Evolutionary conservation across 2,888 invertebrate species (phyloP).

Genomic region (Hypsopygia costalis): DNA sequence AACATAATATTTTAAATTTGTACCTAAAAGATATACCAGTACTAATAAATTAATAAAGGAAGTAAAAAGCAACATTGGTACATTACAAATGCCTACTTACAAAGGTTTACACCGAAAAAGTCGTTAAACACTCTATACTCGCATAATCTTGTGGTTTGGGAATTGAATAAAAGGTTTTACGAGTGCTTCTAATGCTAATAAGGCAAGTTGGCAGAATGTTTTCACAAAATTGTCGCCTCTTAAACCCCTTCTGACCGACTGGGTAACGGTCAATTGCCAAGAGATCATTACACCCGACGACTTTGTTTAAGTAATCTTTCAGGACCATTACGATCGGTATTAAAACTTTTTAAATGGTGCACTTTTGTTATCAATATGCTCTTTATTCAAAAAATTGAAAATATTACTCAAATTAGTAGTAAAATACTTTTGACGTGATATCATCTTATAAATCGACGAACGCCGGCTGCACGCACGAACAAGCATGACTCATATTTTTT

Average conservation of each 20-base stretch:
- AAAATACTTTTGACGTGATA: too few relatives aligned
- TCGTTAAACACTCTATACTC: conserved; percentile 3
- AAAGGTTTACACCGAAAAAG: not conserved
- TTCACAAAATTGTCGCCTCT: conserved; percentile 1
- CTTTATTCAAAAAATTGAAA: too few relatives aligned
- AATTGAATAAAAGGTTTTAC: conserved; percentile 8
- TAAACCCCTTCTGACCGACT: conserved; percentile 7
- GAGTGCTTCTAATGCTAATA: conserved; percentile 7
- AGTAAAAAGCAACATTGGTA: too few relatives aligned
- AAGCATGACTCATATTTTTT: too few relatives aligned
- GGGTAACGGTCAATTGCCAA: conserved; percentile 2
- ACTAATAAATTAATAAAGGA: too few relatives aligned
- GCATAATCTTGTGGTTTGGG: conserved; percentile 2
- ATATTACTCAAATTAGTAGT: too few relatives aligned
- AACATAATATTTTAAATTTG: too few relatives aligned
- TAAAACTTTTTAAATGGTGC: not conserved
- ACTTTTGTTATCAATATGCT: too few relatives aligned
- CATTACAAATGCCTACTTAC: too few relatives aligned
- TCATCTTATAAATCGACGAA: too few relatives aligned
- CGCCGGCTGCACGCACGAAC: too few relatives aligned
- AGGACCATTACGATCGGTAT: conserved; percentile 4
- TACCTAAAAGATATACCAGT: too few relatives aligned
- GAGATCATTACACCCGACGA: conserved; percentile 6
- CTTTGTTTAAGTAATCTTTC: conserved; percentile 1
- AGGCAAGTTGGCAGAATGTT: conserved; percentile 5